Evolutionary conservation across 2,888 invertebrate genomes (phyloP).

Genomic region (Carterocephalus palaemon): DNA sequence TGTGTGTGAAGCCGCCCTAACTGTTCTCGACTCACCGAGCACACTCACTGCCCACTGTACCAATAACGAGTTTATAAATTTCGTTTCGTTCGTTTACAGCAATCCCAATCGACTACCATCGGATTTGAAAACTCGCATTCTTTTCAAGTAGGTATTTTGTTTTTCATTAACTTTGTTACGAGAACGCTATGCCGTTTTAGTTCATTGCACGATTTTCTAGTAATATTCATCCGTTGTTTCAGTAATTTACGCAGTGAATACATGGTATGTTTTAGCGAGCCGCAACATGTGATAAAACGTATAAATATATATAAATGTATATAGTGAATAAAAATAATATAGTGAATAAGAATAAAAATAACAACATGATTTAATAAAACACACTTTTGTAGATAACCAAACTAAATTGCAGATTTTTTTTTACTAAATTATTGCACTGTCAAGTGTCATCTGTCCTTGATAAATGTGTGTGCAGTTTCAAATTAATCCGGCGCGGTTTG

Average conservation of each 20-base stretch:
- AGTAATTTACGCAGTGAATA: constrained; percentile 7
- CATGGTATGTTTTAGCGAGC: constrained; percentile 8
- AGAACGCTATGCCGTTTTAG: constrained; percentile 15
- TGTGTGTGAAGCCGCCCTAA: constrained; percentile 7
- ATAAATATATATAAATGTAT: no score
- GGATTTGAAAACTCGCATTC: constrained; percentile 5
- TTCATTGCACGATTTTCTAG: constrained; percentile 12
- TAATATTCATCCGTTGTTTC: constrained; percentile 15
- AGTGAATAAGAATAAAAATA: no score
- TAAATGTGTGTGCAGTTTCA: no score
- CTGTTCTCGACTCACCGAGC: constrained; percentile 11
- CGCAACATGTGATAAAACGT: no score
- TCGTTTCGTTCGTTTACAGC: constrained; percentile 22
- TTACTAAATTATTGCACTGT: no score
- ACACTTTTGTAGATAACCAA: no score
- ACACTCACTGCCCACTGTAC: constrained; percentile 15
- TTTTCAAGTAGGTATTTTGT: constrained; percentile 26
- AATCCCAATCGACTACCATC: constrained; percentile 15
- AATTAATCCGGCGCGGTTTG: no score
- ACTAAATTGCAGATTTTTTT: no score
- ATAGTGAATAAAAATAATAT: no score
- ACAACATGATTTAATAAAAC: no score
- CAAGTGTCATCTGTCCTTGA: no score
- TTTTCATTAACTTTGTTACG: constrained; percentile 21
- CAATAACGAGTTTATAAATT: constrained; percentile 30